phyloP scores from a whole-genome alignment of 2,888 invertebrate species.

The Dasypogon diadema region DNA sequence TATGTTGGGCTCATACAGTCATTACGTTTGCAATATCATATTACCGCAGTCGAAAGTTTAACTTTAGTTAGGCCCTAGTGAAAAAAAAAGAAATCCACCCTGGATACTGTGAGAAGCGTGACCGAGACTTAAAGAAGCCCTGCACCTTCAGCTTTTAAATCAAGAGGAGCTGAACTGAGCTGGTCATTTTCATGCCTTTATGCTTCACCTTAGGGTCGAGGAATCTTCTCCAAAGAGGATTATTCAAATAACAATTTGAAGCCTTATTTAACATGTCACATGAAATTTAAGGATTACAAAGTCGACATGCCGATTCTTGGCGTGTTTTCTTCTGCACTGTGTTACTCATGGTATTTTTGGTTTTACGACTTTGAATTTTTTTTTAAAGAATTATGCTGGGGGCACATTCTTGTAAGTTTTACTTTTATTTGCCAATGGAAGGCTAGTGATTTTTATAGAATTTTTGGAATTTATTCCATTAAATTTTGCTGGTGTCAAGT shows the following conservation, averaged over 20 bases:
- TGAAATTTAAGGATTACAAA: conserved; percentile 57
- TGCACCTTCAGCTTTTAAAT: conserved; percentile 23
- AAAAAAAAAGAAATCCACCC: conserved; percentile 7
- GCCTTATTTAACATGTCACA: conserved; percentile 58
- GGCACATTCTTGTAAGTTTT: no score
- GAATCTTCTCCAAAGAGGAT: conserved; percentile 55
- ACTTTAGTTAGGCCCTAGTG: conserved; percentile 43
- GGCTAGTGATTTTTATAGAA: no score
- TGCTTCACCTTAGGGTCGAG: conserved; percentile 45
- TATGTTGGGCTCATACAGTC: conserved; percentile 30
- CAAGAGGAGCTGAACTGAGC: conserved; percentile 16
- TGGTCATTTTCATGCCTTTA: conserved; percentile 45
- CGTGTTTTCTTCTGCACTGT: conserved; percentile 25
- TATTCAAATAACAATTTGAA: conserved; percentile 58
- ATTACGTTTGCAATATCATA: conserved; percentile 27
- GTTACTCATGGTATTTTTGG: conserved; percentile 14
- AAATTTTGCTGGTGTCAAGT: no score
- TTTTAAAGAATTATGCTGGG: no score
- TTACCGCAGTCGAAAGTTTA: conserved; percentile 41
- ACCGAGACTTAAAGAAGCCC: conserved; percentile 33
- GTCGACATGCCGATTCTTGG: conserved; percentile 52
- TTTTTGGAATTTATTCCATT: no score
- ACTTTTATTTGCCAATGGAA: no score
- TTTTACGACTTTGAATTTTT: no score
- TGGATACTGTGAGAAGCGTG: conserved; percentile 28